Evolutionary conservation across 2,888 invertebrate genomes (phyloP), one percentile per base, ranked within the genome.

Genomic region (Corythucha ciliata): DNA sequence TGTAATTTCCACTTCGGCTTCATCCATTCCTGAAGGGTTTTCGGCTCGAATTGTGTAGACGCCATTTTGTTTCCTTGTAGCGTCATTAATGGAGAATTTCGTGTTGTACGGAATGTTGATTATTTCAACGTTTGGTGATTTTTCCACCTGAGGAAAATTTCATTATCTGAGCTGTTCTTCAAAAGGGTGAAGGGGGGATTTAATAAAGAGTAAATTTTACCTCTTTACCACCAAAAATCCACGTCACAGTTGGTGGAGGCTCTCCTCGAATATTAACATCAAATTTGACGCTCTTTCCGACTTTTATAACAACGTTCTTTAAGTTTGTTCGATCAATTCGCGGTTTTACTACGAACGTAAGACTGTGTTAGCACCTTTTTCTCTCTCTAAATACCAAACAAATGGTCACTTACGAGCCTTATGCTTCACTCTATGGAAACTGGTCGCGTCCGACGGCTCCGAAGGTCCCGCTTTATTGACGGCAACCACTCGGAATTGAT

Each of bases 261-360:
- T 98, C 97, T 61, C 97, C 98, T 62, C 82, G 81, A 26, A 93
- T 87, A 67, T 93, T 88, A 33, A 97, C 81, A 67, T 93, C 92
- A 67, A 92, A 86, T 70, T 87, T 90, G 58, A 96, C 81, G 0
- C 82, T 77, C 69, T 94, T 92, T 29, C 94, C 94, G 57, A 90
- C 87, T 61, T 92, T 85, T 12, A 96, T 83, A 10, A 83, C 82
- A 39, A 91, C 74, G 40, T 87, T 81, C 68, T 94, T 91, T 59
- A 96, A 73, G 69, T 93, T 92, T 3, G 92, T 90, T 60, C 94
- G 80, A 70, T 96, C 93, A 68, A 98, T 98, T 66, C 90, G 83
- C 33, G 98, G 98, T 71, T 96, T 94, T 68, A 96, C 92, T 92
- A 66, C 33, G 68, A 66, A 33, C 21, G 51, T 6, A 49, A 41